Percentiles rank a stretch among this genome's conserved stretches.
Evolutionary conservation across 2,797 vertebrate genomes (phyloP).

Genomic region (Ataeniobius toweri): DNA sequence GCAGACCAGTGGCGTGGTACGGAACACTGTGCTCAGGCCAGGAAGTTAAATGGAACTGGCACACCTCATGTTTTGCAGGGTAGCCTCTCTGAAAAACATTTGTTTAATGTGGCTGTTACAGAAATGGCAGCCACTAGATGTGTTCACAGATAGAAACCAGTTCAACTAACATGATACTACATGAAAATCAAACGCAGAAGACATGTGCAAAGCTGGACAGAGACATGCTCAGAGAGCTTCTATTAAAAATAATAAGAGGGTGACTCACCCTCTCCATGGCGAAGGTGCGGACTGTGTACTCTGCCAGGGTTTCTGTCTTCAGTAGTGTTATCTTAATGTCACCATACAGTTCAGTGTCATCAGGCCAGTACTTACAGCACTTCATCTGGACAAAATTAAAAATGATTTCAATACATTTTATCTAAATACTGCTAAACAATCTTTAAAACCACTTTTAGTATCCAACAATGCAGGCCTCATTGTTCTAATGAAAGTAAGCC

Average conservation of each 20-base stretch:
- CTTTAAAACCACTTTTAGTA: not conserved
- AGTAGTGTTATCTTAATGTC: slow-evolving; percentile 95
- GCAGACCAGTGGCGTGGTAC: slow-evolving; percentile 90
- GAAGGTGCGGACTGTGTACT: slow-evolving; percentile 94
- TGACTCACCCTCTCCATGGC: slow-evolving; percentile 90
- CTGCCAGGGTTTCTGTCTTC: slow-evolving; percentile 89
- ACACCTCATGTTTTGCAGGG: slow-evolving; percentile 93
- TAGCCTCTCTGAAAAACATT: slow-evolving; percentile 85
- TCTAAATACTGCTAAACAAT: not conserved
- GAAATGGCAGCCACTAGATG: not conserved
- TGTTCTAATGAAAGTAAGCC: not conserved
- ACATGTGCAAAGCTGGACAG: no score
- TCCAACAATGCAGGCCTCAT: not conserved
- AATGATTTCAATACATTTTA: not conserved
- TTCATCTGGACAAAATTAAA: slow-evolving; percentile 85
- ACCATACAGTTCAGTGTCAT: slow-evolving; percentile 92
- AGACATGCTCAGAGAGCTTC: not conserved
- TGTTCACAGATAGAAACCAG: not conserved
- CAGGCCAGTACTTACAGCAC: slow-evolving; percentile 96
- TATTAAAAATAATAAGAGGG: slow-evolving; percentile 16
- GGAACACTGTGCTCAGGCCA: slow-evolving; percentile 97
- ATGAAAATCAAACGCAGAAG: not conserved
- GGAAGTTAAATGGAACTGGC: slow-evolving; percentile 96
- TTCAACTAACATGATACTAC: not conserved
- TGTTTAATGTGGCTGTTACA: not conserved